Percentiles rank a stretch among this genome's conserved stretches.
These are phyloP conservation scores for Danio albolineatus DNA, from an alignment of 2,797 vertebrate genomes.

Conservation along the genomic window DNA sequence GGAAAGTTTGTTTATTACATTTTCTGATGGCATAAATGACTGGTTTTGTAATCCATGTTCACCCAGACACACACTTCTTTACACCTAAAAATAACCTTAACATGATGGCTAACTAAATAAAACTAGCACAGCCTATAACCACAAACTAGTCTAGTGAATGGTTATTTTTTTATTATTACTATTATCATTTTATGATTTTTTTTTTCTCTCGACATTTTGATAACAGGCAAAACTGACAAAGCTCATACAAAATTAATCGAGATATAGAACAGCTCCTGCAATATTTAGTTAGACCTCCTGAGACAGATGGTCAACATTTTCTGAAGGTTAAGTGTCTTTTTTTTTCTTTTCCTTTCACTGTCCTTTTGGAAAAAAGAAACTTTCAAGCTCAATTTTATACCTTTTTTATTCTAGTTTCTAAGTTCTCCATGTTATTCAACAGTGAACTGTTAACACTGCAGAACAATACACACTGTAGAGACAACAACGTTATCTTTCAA, in stretches of 20 bases:
- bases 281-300: background rate
- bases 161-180: no score
- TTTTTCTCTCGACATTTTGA: background rate
- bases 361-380: background rate
- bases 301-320: background rate
- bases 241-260: background rate
- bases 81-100: no score
- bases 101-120: no score
- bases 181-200: background rate
- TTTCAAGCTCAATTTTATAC: background rate
- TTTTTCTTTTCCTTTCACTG: background rate
- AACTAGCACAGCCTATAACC: no score
- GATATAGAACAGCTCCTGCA: background rate
- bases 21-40: no score
- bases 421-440: background rate
- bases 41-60: no score
- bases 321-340: background rate
- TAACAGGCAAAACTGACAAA: background rate
- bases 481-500: background rate
- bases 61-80: no score
- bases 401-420: background rate
- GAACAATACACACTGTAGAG: background rate
- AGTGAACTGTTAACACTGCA: background rate
- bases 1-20: no score
- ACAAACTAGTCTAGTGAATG: no score